These are phyloP conservation scores for Danionella cerebrum DNA, from an alignment of 2,113 vertebrate species.

Conservation along the genomic window DNA sequence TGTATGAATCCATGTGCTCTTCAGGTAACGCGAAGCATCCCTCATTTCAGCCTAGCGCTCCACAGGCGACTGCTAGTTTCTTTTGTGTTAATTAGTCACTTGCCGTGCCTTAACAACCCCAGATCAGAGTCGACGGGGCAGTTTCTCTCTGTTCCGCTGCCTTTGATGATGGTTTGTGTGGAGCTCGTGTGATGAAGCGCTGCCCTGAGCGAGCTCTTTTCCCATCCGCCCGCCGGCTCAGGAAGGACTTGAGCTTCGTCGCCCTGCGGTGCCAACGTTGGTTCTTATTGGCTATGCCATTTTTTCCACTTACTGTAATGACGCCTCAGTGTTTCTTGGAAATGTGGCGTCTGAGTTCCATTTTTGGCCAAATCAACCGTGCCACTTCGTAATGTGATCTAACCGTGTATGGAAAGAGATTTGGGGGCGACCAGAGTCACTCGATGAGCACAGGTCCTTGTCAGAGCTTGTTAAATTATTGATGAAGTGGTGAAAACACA, in stretches of 20 bases:
- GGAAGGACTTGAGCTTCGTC: conserved; percentile 35
- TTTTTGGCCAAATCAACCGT: conserved; percentile 33
- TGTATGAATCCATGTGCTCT: conserved; percentile 32
- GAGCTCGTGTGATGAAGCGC: conserved; percentile 49
- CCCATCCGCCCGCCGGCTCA: conserved; percentile 3
- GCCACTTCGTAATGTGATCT: conserved; percentile 40
- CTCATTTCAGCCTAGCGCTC: conserved; percentile 37
- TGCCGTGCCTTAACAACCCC: conserved; percentile 40
- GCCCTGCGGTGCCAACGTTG: conserved; percentile 43
- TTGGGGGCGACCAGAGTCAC: conserved; percentile 41
- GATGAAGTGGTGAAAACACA: conserved; percentile 70
- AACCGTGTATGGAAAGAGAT: conserved; percentile 37
- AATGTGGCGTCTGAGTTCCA: conserved; percentile 40
- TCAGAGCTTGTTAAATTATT: conserved; percentile 66
- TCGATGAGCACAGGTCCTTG: conserved; percentile 59
- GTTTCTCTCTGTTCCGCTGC: conserved; percentile 53
- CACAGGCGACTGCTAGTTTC: conserved; percentile 45
- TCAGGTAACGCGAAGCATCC: conserved; percentile 28
- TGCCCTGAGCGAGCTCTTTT: conserved; percentile 36
- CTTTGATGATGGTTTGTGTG: conserved; percentile 60
- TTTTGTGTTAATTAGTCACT: conserved; percentile 67
- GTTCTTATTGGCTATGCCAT: conserved; percentile 42
- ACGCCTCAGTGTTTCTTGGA: conserved; percentile 41
- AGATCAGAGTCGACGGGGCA: conserved; percentile 49
- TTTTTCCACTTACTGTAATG: conserved; percentile 42